Evolutionary conservation across 2,888 invertebrate genomes (phyloP), one percentile per base, ranked within the genome.

Genomic region (Hylaea fasciaria): DNA sequence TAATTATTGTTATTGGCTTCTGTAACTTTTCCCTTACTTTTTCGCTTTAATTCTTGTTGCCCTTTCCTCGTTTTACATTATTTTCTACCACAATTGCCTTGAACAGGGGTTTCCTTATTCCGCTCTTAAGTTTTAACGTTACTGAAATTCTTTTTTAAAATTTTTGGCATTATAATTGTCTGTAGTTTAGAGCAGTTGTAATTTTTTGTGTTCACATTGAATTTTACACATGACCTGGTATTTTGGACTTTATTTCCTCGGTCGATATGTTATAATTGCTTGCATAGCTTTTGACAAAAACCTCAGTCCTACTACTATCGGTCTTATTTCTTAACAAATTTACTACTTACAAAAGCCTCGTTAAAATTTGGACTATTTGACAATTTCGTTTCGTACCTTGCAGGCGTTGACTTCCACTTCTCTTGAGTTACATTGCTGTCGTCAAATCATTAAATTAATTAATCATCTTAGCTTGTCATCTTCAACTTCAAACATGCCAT

Each of bases 1-100:
- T 57, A 50, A 46, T 50, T 57, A 44, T 57, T 37, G 32, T 37
- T 46, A 57, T 51, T 47, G 41, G 41, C 47, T 46, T 57, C 43
- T 37, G 46, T 35, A 35, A 48, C 17, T 53, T 53, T 44, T 13
- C 8, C 9, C 46, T 39, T 44, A 39, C 17, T 39, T 49, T 9
- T 1, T 17, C 14, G 7, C 22, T 37, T 43, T 12, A n/a, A 16
- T 35, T 17, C n/a, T 39, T 47, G 16, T 54, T 60, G 55, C 37
- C 29, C 9, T 59, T 55, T 55, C 35, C 50, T 55, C 39, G 41
- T 50, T 32, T 32, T 32, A 32, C 7, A 45, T 47, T 58, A 40
- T 53, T 58, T 17, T 44, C 12, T 14, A 43, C 13, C 16, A 1
- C 9, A 22, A 37, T 48, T 29, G 45, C 50, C 50, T 55, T 55